These are phyloP conservation scores for Urophycis tenuis DNA, from an alignment of 2,797 vertebrate genomes.

Conservation along the genomic window DNA sequence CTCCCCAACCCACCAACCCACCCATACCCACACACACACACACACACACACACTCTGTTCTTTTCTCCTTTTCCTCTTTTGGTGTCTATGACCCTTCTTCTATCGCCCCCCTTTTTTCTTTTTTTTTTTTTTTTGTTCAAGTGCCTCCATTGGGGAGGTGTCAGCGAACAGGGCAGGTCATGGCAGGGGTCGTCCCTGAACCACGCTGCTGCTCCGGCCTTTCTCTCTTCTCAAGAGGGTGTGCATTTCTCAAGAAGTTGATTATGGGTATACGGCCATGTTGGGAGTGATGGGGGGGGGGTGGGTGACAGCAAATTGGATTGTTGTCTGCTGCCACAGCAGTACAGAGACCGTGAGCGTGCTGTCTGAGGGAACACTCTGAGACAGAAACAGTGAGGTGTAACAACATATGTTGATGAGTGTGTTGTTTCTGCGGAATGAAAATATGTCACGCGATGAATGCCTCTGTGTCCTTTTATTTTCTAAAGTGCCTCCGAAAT, in stretches of 20 bases:
- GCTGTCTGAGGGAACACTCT: not conserved
- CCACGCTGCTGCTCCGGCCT: constrained; percentile 55
- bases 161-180: constrained; percentile 72
- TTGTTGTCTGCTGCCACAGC: not conserved
- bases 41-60: not conserved
- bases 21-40: not conserved
- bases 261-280: constrained; percentile 51
- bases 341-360: not conserved
- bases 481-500: not conserved
- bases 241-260: constrained; percentile 68
- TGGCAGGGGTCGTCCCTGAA: constrained; percentile 61
- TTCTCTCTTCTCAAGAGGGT: constrained; percentile 68
- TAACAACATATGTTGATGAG: too few relatives aligned
- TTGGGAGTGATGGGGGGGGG: constrained; percentile 25
- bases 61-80: not conserved
- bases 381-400: not conserved
- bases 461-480: not conserved
- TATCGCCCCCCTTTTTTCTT: constrained; percentile 44
- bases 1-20: not conserved
- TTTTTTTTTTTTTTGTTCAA: constrained; percentile 62
- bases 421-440: not conserved
- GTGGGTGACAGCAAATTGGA: not conserved
- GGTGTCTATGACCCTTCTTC: constrained; percentile 23
- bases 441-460: not conserved
- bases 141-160: constrained; percentile 72